These are phyloP conservation scores for Leptobrachium leishanense DNA, from an alignment of 2,113 vertebrate genomes.

Conservation along the genomic window DNA sequence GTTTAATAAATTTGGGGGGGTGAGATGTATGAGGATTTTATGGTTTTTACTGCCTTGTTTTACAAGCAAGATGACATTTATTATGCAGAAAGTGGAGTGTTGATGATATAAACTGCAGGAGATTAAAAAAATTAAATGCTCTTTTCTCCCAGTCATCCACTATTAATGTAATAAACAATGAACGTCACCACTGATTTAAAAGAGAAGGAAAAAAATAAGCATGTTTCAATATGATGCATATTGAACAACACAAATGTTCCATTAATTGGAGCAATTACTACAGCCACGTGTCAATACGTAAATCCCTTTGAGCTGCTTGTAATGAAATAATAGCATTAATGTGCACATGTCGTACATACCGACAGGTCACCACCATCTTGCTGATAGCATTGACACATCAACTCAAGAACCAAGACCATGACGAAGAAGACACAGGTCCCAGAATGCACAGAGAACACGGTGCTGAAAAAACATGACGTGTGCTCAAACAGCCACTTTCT, in stretches of 20 bases:
- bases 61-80: conserved; percentile 8
- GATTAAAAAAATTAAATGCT: background rate
- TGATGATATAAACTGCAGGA: background rate
- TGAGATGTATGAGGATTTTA: background rate
- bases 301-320: too few relatives aligned
- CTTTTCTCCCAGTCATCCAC: background rate
- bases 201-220: background rate
- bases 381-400: background rate
- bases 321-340: too few relatives aligned
- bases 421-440: too few relatives aligned
- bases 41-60: background rate
- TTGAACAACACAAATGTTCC: background rate
- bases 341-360: too few relatives aligned
- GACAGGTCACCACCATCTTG: too few relatives aligned
- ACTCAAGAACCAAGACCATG: too few relatives aligned
- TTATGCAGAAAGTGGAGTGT: conserved; percentile 8
- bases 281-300: too few relatives aligned
- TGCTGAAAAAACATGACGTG: too few relatives aligned
- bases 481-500: too few relatives aligned
- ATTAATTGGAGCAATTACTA: conserved; percentile 21
- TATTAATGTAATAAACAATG: conserved; percentile 19
- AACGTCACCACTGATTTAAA: background rate
- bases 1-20: conserved; percentile 54
- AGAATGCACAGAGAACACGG: too few relatives aligned
- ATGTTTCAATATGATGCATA: background rate